A percentile compares a stretch with the other conserved stretches of the same genome.
phyloP scores from a whole-genome alignment of 2,113 vertebrate genomes.

The Suncus etruscus region DNA sequence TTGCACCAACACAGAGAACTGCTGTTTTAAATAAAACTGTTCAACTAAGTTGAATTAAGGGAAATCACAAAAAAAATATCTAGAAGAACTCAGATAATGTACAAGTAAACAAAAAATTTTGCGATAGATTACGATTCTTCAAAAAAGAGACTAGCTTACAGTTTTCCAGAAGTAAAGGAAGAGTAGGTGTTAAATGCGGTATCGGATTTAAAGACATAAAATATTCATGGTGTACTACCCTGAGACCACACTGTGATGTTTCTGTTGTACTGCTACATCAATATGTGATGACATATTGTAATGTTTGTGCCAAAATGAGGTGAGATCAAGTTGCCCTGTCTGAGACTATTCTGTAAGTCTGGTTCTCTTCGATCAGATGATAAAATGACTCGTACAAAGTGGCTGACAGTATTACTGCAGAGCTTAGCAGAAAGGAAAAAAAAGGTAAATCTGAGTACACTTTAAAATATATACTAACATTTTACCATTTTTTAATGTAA shows the following conservation, averaged over 20 bases:
- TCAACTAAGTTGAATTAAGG: not conserved
- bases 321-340: not conserved
- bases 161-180: conserved; percentile 53
- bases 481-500: conserved; percentile 19
- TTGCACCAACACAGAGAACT: not conserved
- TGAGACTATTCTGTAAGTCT: not conserved
- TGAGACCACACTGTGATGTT: not conserved
- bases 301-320: not conserved
- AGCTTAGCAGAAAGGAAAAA: not conserved
- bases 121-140: not conserved
- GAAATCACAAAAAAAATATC: conserved; percentile 24
- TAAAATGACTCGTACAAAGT: conserved; percentile 1
- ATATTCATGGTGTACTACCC: not conserved
- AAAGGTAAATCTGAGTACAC: not conserved
- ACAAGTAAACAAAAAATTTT: not conserved
- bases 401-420: not conserved
- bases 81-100: conserved; percentile 5
- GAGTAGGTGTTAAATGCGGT: conserved; percentile 11
- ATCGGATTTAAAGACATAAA: not conserved
- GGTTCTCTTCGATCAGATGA: not conserved
- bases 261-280: not conserved
- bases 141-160: not conserved
- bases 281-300: not conserved
- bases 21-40: not conserved
- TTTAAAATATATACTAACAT: not conserved